A percentile compares a stretch with the other conserved stretches of the same genome.
These are phyloP conservation scores for Aphaenogaster floridana DNA, from an alignment of 1,140 invertebrate species.

Conservation along the genomic window DNA sequence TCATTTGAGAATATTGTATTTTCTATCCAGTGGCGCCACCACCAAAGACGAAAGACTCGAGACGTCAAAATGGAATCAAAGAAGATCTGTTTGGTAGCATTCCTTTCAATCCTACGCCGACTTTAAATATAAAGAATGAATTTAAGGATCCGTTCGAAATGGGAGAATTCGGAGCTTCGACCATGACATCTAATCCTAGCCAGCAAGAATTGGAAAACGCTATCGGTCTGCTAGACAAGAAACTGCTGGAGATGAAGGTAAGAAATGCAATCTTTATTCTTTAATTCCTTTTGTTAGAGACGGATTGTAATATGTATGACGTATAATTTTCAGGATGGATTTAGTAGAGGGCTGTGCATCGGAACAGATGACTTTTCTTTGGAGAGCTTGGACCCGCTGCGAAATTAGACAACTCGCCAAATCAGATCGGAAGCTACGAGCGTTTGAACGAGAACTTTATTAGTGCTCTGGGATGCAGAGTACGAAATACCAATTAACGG, in stretches of 20 bases:
- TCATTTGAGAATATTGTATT: not conserved
- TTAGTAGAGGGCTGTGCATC: constrained; percentile 93
- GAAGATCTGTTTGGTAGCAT: constrained; percentile 88
- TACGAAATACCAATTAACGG: constrained; percentile 64
- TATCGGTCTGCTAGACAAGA: constrained; percentile 92
- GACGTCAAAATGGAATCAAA: constrained; percentile 87
- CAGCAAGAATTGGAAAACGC: constrained; percentile 90
- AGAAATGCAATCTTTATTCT: not conserved
- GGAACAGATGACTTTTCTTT: constrained; percentile 95
- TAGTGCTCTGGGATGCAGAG: constrained; percentile 63
- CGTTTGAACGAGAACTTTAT: constrained; percentile 60
- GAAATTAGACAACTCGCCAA: constrained; percentile 32
- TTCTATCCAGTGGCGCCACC: constrained; percentile 91
- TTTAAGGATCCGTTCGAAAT: constrained; percentile 92
- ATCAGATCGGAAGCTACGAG: not conserved
- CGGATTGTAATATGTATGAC: not conserved
- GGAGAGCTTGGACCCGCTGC: constrained; percentile 92
- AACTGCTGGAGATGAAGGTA: constrained; percentile 94
- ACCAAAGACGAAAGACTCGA: constrained; percentile 92
- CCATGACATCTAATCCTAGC: constrained; percentile 84
- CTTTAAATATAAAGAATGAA: constrained; percentile 83
- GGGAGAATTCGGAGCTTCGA: constrained; percentile 90
- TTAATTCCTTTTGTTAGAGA: no score
- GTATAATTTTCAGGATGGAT: constrained; percentile 91
- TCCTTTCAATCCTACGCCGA: constrained; percentile 87